Base-by-base conservation (phyloP, 1,140 invertebrate genomes). In the Brachionus angularis region DNA sequence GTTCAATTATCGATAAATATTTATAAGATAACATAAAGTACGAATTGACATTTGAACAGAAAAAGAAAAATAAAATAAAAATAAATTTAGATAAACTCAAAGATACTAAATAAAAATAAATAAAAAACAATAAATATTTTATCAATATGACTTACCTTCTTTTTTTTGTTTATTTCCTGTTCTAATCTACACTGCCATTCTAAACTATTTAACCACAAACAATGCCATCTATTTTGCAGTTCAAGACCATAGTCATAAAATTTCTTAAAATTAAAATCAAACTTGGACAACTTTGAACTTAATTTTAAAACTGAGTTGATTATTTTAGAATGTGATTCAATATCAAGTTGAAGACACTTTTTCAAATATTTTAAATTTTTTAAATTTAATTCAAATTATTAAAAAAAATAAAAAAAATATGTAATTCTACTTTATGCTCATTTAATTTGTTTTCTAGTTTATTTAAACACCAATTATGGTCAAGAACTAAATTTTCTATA, bases 181-280 rank as follows among this genome's bases (percentile, higher is more conserved):
- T 90, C 89, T 73, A 91, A 83, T 76, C 88, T 85, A 80, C 88
- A 90, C 82, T 91, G 89, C 87, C 91, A 90, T 85, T 94, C 91
- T 75, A 93, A 85, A 21, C 89, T 88, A 73, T 88, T 85, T 75
- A 94, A 82, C 84, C 90, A 93, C 70, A 93, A 84, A 72, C 89
- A 85, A 79, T 93, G 90, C 89, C 90, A 93, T 75, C 89, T 87
- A 47, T 88, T 84, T 74, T 77, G 79, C 16, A 76, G 72, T 25
- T 77, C 75, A 27, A 81, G 70, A 0, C 72, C 73, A 25, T 77
- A 73, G 23, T 71, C 61, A 18, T 74, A 73, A 8, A 72, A 42
- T 36, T 73, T 33, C 8, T 61, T 61, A 62, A 73, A 71, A n/a
- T 64, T 67, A 70, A n/a, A 23, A 39, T 21, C 50, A 25, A 27